phyloP scores from a whole-genome alignment of 2,113 vertebrate species.

The Gallinago paraguaiae region DNA sequence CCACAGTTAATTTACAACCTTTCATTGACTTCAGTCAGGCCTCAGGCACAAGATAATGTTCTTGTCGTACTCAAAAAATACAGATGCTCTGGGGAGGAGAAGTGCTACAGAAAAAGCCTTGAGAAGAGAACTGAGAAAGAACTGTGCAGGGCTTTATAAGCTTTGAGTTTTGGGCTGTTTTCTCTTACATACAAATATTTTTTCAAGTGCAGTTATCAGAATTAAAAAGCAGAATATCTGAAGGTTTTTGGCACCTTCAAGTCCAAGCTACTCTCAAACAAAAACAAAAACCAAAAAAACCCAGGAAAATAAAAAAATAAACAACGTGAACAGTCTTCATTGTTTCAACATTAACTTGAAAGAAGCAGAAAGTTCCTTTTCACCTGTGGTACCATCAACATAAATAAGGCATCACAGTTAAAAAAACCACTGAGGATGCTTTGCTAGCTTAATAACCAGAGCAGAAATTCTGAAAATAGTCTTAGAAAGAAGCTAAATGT shows the following conservation, averaged over 20 bases:
- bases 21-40: not conserved
- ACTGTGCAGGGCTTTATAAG: not conserved
- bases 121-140: not conserved
- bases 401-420: not conserved
- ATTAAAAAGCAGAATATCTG: not conserved
- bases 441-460: not conserved
- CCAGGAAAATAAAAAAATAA: not conserved
- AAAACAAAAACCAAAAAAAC: not conserved
- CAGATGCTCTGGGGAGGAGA: not conserved
- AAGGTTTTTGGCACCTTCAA: not conserved
- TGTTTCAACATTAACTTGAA: not conserved
- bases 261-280: not conserved
- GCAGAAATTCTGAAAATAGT: not conserved
- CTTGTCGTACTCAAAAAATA: not conserved
- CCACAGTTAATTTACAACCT: not conserved
- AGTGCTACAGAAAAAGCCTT: not conserved
- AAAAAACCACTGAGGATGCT: not conserved
- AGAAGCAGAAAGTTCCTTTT: not conserved
- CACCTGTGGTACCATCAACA: not conserved
- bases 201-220: not conserved
- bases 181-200: not conserved
- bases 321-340: not conserved
- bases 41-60: not conserved
- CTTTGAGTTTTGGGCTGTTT: not conserved
- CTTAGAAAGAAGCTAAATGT: not conserved